Evolutionary conservation across 2,113 vertebrate genomes (phyloP).

Genomic region (Opisthocomus hoazin): DNA sequence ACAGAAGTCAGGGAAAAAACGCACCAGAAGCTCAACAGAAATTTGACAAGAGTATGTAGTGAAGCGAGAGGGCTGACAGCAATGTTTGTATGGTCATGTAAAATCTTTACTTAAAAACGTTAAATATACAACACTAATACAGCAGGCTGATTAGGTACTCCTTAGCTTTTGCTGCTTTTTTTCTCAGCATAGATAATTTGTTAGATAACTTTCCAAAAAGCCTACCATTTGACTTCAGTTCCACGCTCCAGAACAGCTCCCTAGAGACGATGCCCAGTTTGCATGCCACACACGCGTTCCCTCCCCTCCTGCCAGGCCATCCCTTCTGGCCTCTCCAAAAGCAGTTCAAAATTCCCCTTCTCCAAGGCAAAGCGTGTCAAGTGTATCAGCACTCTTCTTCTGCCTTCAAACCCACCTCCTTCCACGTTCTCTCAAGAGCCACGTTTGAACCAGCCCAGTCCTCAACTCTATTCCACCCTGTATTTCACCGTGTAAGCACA

Average conservation of each 20-base stretch:
- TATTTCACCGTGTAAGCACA: background rate
- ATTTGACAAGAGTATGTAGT: fast-evolving
- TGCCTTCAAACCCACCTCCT: background rate
- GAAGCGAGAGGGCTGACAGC: background rate
- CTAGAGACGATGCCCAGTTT: too few relatives aligned
- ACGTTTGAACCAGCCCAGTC: background rate
- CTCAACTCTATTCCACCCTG: background rate
- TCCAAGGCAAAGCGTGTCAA: background rate
- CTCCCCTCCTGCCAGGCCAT: background rate
- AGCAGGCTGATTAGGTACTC: background rate
- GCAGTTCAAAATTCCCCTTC: background rate
- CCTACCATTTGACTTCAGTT: background rate
- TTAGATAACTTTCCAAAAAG: background rate
- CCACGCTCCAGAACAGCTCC: background rate
- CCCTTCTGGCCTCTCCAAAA: background rate
- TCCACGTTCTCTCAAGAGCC: background rate
- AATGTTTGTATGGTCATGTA: background rate
- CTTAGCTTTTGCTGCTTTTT: background rate
- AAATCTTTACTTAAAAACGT: background rate
- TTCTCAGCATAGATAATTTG: background rate
- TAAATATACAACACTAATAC: background rate
- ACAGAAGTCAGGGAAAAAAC: background rate
- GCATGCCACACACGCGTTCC: fast-evolving
- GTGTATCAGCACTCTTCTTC: background rate
- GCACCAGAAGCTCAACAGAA: background rate